Conservation (phyloP, 2,888 invertebrate genomes). For the Plusia festucae region DNA sequence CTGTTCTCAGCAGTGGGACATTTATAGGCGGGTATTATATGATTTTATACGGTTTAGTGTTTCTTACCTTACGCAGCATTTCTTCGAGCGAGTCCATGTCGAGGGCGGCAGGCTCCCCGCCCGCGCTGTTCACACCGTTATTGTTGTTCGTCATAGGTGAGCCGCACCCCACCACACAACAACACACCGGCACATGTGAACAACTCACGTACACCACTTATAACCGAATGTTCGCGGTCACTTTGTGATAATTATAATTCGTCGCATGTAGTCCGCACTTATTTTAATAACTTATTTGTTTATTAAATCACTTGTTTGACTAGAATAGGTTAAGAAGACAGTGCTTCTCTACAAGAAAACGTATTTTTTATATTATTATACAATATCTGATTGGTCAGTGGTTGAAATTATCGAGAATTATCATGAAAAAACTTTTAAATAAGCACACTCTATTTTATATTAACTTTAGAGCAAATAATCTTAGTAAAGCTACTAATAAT, state of each 20-base stretch:
- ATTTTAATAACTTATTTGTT: constrained; percentile 17
- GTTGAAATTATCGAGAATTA: constrained; percentile 19
- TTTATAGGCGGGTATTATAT: too few relatives aligned
- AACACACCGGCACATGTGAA: constrained; percentile 65
- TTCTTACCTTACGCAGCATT: constrained; percentile 93
- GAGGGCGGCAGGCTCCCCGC: constrained; percentile 90
- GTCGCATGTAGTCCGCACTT: constrained; percentile 47
- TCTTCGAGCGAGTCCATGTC: constrained; percentile 94
- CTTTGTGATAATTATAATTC: constrained; percentile 28
- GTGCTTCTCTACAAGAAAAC: constrained; percentile 41
- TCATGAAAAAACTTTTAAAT: neutral
- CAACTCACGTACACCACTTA: constrained; percentile 61
- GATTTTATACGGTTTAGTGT: too few relatives aligned
- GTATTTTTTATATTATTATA: neutral
- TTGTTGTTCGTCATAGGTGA: constrained; percentile 91
- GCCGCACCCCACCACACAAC: constrained; percentile 70
- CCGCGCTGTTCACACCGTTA: constrained; percentile 90
- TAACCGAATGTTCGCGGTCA: constrained; percentile 30
- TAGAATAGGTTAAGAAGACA: constrained; percentile 66
- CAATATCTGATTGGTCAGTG: constrained; percentile 14
- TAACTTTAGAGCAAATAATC: too few relatives aligned
- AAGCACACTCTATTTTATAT: too few relatives aligned
- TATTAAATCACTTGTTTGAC: constrained; percentile 54
- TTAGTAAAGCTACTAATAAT: too few relatives aligned
- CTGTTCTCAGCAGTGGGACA: too few relatives aligned